A percentile compares a stretch with the other conserved stretches of the same genome.
phyloP scores from a whole-genome alignment of 1,140 invertebrate species.

The Branchinecta lynchi region DNA sequence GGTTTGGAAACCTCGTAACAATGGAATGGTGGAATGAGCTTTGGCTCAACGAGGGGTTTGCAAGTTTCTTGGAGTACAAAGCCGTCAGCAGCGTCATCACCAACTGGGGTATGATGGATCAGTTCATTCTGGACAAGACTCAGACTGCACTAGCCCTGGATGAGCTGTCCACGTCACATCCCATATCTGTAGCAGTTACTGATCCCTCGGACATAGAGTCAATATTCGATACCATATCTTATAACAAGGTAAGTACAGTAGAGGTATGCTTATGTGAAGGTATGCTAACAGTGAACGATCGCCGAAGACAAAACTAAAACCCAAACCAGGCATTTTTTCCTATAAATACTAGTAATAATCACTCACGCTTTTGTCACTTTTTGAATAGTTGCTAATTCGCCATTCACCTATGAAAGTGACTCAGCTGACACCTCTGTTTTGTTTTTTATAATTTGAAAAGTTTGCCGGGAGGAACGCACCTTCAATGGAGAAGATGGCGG shows the following conservation, averaged over 20 bases:
- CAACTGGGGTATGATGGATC: conserved; percentile 59
- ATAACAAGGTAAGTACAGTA: conserved; percentile 58
- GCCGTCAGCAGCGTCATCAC: conserved; percentile 42
- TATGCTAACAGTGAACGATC: too few relatives aligned
- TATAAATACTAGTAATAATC: too few relatives aligned
- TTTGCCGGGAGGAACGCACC: too few relatives aligned
- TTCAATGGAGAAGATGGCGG: too few relatives aligned
- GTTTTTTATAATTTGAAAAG: too few relatives aligned
- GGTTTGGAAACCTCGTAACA: conserved; percentile 80
- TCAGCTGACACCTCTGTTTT: too few relatives aligned
- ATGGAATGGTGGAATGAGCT: conserved; percentile 73
- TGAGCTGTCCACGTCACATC: conserved; percentile 58
- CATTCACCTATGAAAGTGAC: too few relatives aligned
- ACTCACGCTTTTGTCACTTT: too few relatives aligned
- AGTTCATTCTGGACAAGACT: conserved; percentile 53
- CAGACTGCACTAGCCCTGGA: conserved; percentile 56
- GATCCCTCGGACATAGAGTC: conserved; percentile 68
- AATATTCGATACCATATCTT: conserved; percentile 75
- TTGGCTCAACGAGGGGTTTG: conserved; percentile 80
- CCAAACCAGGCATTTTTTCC: too few relatives aligned
- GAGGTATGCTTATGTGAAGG: background rate
- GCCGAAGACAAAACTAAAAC: too few relatives aligned
- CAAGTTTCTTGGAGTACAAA: conserved; percentile 60
- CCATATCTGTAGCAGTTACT: conserved; percentile 58
- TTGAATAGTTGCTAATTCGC: too few relatives aligned